phyloP scores from a whole-genome alignment of 2,797 vertebrate species.

The Chiropotes sagulatus region DNA sequence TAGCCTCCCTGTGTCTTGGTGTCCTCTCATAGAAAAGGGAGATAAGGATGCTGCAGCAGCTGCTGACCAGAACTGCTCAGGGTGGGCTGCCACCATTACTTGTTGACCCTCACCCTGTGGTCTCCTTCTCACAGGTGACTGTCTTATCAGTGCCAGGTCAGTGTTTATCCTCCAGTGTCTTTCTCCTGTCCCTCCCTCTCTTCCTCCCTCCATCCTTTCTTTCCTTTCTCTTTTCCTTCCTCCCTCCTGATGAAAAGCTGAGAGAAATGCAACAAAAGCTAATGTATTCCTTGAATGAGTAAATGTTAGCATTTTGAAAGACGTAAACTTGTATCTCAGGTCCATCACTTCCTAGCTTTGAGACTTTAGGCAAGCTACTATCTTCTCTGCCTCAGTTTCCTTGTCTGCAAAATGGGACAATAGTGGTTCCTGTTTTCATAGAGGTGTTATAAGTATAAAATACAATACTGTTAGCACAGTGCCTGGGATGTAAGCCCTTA shows the following conservation, averaged over 20 bases:
- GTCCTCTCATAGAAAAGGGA: background rate
- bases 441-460: background rate
- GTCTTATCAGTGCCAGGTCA: background rate
- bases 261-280: background rate
- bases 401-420: background rate
- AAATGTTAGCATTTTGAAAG: conserved; percentile 14
- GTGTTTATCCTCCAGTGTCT: background rate
- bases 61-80: background rate
- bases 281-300: background rate
- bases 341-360: background rate
- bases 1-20: background rate
- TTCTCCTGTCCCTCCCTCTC: background rate
- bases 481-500: background rate
- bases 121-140: background rate
- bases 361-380: conserved; percentile 5
- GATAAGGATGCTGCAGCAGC: background rate
- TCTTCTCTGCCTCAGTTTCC: background rate
- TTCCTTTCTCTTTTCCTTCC: background rate
- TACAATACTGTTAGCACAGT: background rate
- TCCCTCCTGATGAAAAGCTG: background rate
- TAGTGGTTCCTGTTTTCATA: background rate
- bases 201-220: background rate
- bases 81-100: background rate
- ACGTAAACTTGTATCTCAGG: background rate
- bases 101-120: too few species aligned